Conservation (phyloP, 1,140 invertebrate genomes). For the Drosophila lacertosa region DNA sequence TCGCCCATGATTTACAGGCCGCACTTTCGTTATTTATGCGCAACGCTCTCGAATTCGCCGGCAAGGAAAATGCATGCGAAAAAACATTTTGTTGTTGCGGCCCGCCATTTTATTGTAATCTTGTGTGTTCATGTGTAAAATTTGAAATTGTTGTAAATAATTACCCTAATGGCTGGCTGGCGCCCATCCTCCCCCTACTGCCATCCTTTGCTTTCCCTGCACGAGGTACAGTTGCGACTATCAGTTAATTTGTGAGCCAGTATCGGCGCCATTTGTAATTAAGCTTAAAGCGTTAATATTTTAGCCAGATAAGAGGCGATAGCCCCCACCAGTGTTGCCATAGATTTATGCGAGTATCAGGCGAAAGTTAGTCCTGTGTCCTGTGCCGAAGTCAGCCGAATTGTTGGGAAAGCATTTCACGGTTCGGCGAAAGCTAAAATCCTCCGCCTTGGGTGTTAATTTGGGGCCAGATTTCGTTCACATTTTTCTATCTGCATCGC, state of each 20-base stretch:
- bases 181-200: background rate
- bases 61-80: constrained; percentile 59
- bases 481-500: constrained; percentile 21
- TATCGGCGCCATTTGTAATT: constrained; percentile 76
- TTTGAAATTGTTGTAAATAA: constrained; percentile 82
- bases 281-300: constrained; percentile 82
- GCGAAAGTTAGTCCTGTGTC: constrained; percentile 63
- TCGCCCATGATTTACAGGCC: constrained; percentile 64
- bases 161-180: constrained; percentile 67
- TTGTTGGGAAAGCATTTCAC: constrained; percentile 62
- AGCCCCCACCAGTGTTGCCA: constrained; percentile 23
- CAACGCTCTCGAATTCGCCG: constrained; percentile 41
- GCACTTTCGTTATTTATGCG: constrained; percentile 73
- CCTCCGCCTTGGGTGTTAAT: constrained; percentile 60
- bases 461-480: constrained; percentile 57
- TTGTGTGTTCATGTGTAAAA: constrained; percentile 74
- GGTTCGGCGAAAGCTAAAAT: constrained; percentile 58
- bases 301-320: constrained; percentile 70
- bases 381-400: constrained; percentile 32
- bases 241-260: constrained; percentile 68
- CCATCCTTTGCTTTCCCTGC: background rate
- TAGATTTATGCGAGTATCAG: constrained; percentile 50
- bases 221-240: constrained; percentile 24
- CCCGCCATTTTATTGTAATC: constrained; percentile 63
- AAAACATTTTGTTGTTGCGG: constrained; percentile 62